Evolutionary conservation across 1,140 invertebrate species (phyloP).

Genomic region (Eufriesea mexicana): DNA sequence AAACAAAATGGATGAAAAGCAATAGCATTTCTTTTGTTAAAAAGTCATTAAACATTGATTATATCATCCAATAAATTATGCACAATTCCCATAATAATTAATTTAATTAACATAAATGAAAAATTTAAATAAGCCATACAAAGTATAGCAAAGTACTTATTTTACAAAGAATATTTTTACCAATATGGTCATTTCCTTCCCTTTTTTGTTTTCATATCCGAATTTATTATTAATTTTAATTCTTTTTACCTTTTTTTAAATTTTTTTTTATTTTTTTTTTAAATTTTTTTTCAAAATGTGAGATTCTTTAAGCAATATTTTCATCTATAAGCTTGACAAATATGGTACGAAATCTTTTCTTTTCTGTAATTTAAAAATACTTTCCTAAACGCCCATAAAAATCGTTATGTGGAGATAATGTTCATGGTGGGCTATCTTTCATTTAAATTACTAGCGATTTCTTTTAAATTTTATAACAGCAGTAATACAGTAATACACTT

Average conservation of each 20-base stretch:
- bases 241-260: background rate
- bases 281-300: slow-evolving; percentile 38
- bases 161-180: slow-evolving; percentile 12
- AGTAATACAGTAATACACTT: slow-evolving; percentile 65
- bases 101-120: slow-evolving; percentile 38
- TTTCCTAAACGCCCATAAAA: slow-evolving; percentile 63
- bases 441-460: slow-evolving; percentile 49
- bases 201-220: background rate
- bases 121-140: slow-evolving; percentile 34
- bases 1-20: background rate
- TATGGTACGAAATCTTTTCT: slow-evolving; percentile 47
- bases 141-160: slow-evolving; percentile 26
- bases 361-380: slow-evolving; percentile 58
- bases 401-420: slow-evolving; percentile 28
- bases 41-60: slow-evolving; percentile 38
- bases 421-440: slow-evolving; percentile 15
- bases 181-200: background rate
- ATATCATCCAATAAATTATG: slow-evolving; percentile 45
- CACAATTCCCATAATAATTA: slow-evolving; percentile 42
- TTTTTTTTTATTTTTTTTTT: background rate
- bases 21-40: slow-evolving; percentile 5
- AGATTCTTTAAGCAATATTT: slow-evolving; percentile 63
- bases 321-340: slow-evolving; percentile 50
- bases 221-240: slow-evolving; percentile 18
- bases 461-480: slow-evolving; percentile 60